A percentile compares a stretch with the other conserved stretches of the same genome.
These are phyloP conservation scores for Arctia plantaginis DNA, from an alignment of 2,888 invertebrate genomes.

Conservation along the genomic window DNA sequence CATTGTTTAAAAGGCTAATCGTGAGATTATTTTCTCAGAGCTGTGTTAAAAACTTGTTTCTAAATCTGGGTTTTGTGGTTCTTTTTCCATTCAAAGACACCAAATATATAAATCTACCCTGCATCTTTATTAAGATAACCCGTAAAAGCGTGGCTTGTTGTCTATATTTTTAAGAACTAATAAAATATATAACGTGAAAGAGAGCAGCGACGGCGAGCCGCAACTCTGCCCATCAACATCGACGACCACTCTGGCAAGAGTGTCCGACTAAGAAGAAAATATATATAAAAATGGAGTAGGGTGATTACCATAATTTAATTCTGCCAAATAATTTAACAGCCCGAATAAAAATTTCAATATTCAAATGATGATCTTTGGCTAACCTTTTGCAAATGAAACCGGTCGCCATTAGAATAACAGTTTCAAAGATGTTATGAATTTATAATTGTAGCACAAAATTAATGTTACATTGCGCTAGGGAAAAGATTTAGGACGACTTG, in stretches of 20 bases:
- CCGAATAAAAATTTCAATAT: not conserved
- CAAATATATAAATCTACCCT: too few relatives aligned
- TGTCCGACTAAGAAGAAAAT: too few relatives aligned
- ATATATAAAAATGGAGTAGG: not conserved
- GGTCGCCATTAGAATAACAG: not conserved
- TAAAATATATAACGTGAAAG: not conserved
- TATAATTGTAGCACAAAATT: not conserved
- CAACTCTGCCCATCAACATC: too few relatives aligned
- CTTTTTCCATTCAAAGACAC: too few relatives aligned
- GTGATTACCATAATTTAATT: not conserved
- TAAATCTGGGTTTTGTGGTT: too few relatives aligned
- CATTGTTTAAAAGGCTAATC: too few relatives aligned
- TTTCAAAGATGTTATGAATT: conserved; percentile 2
- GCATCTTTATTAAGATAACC: too few relatives aligned
- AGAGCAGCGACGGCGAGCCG: too few relatives aligned
- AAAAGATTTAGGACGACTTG: not conserved
- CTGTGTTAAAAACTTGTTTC: too few relatives aligned
- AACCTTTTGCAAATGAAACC: conserved; percentile 3
- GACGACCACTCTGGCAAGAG: too few relatives aligned
- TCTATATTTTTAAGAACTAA: not conserved
- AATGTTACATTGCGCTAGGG: not conserved
- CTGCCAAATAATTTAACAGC: not conserved
- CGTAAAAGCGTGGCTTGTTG: not conserved
- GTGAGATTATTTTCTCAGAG: too few relatives aligned
- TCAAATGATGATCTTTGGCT: not conserved